Evolutionary conservation across 2,888 invertebrate species (phyloP).

Genomic region (Trichogramma evanescens): DNA sequence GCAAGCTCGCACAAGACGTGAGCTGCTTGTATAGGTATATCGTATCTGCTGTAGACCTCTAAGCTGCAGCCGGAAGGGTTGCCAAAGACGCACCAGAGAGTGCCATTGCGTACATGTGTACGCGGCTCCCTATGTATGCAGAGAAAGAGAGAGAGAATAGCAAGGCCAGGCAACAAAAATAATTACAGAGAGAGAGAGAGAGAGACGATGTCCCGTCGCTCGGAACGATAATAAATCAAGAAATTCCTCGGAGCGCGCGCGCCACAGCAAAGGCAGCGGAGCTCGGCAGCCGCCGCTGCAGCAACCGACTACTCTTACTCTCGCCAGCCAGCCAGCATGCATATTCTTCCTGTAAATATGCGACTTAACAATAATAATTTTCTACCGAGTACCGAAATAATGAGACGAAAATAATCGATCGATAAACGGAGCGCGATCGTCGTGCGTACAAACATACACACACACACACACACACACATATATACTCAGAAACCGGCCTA

Average conservation of each 20-base stretch:
- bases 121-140: background rate
- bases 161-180: slow-evolving; percentile 40
- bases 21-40: too few relatives aligned
- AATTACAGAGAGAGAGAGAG: slow-evolving; percentile 38
- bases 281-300: background rate
- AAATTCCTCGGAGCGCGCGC: slow-evolving; percentile 29
- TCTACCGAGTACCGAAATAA: too few relatives aligned
- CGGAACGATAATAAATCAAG: slow-evolving; percentile 39
- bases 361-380: too few relatives aligned
- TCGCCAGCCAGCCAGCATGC: too few relatives aligned
- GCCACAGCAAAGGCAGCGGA: slow-evolving; percentile 10
- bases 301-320: background rate
- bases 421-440: too few relatives aligned
- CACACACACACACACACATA: too few relatives aligned
- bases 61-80: slow-evolving; percentile 41
- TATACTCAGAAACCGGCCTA: too few relatives aligned
- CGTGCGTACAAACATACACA: too few relatives aligned
- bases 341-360: too few relatives aligned
- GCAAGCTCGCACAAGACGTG: too few relatives aligned
- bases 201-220: slow-evolving; percentile 34
- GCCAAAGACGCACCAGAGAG: slow-evolving; percentile 1
- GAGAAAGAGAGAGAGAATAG: slow-evolving; percentile 27
- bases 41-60: too few relatives aligned
- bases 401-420: too few relatives aligned
- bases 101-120: background rate